Evolutionary conservation across 2,113 vertebrate species (phyloP).

Genomic region (Ahaetulla prasina): DNA sequence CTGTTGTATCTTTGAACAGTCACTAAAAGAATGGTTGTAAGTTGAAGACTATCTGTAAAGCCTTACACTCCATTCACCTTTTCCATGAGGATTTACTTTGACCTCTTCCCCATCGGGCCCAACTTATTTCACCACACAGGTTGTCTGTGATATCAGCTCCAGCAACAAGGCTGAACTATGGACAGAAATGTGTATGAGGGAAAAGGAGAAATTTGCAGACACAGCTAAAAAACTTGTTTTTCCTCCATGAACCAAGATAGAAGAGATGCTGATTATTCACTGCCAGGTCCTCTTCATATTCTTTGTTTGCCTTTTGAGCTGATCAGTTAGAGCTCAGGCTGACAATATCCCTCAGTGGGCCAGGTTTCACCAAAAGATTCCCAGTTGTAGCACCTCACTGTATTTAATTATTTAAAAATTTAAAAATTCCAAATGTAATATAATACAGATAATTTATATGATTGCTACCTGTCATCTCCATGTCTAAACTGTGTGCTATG

Average conservation of each 20-base stretch:
- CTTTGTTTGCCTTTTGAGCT: neutral
- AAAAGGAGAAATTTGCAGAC: neutral
- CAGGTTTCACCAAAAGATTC: neutral
- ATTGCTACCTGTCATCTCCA: neutral
- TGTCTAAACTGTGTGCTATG: neutral
- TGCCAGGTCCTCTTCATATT: neutral
- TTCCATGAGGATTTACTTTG: neutral
- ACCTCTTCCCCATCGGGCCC: neutral
- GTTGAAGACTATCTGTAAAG: neutral
- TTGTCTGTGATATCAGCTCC: neutral
- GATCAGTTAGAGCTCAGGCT: neutral
- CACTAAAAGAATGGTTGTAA: neutral
- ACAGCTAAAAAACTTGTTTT: neutral
- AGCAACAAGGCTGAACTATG: neutral
- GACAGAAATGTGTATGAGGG: neutral
- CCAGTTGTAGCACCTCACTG: neutral
- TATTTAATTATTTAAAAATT: neutral
- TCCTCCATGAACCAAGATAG: neutral
- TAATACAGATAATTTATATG: neutral
- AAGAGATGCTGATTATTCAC: too few relatives aligned
- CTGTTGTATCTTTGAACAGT: neutral
- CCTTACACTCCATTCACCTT: neutral
- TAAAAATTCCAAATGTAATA: neutral
- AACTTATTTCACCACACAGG: neutral
- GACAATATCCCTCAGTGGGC: neutral